Conservation (phyloP, 2,888 invertebrate species). For the Tetranychus truncatus region DNA sequence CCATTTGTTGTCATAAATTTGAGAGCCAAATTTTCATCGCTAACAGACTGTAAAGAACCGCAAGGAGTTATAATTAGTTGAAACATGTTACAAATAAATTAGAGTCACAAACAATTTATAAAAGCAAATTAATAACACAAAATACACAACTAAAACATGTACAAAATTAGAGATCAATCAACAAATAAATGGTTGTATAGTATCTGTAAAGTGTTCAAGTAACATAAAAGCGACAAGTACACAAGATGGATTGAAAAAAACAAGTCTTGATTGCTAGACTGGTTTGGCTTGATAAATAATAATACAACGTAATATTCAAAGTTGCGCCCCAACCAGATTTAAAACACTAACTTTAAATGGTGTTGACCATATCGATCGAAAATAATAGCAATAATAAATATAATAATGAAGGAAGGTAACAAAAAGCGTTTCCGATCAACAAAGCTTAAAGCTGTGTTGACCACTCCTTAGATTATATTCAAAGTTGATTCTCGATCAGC, state of each 20-base stretch:
- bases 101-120: neutral
- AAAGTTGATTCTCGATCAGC: neutral
- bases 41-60: slow-evolving; percentile 15
- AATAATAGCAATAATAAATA: neutral
- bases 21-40: slow-evolving; percentile 20
- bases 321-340: neutral
- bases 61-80: neutral
- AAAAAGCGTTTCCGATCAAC: neutral
- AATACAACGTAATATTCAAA: neutral
- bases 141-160: neutral
- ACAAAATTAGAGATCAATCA: neutral
- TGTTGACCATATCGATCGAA: neutral
- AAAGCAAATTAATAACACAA: neutral
- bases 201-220: neutral
- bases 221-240: neutral
- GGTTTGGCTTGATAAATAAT: neutral
- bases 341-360: neutral
- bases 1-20: slow-evolving; percentile 6
- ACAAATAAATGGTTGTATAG: neutral
- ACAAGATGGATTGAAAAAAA: neutral
- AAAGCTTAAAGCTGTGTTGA: neutral
- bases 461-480: neutral
- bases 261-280: neutral
- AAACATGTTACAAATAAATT: neutral
- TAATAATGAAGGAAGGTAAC: neutral